phyloP scores from a whole-genome alignment of 2,797 vertebrate species.

The Notolepis coatsorum region DNA sequence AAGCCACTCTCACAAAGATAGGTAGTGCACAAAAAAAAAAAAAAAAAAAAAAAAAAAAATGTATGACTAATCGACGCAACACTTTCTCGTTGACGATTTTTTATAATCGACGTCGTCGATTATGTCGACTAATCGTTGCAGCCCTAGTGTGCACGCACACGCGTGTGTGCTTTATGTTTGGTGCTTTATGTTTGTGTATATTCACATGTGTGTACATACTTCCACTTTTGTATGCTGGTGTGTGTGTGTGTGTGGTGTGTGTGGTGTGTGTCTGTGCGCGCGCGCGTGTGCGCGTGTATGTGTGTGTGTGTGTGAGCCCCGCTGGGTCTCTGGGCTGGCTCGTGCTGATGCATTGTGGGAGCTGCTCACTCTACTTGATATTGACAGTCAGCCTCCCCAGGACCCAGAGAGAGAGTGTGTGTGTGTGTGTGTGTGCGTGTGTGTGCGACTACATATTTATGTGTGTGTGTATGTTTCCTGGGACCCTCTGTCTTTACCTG shows the following conservation, averaged over 20 bases:
- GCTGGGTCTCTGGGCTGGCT: constrained; percentile 69
- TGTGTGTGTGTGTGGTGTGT: neutral
- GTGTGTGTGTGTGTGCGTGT: constrained; percentile 24
- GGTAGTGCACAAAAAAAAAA: too few species aligned
- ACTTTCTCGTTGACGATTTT: too few species aligned
- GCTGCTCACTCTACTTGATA: constrained; percentile 78
- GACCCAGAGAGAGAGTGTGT: constrained; percentile 48
- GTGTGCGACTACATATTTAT: constrained; percentile 22
- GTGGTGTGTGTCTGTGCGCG: constrained; percentile 16
- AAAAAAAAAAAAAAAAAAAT: too few species aligned
- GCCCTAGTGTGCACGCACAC: neutral
- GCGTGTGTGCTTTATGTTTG: constrained; percentile 11
- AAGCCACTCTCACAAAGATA: too few species aligned
- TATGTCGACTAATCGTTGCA: too few species aligned
- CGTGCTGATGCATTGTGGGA: constrained; percentile 78
- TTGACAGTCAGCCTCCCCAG: constrained; percentile 78
- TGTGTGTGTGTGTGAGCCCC: constrained; percentile 54
- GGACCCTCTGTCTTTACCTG: constrained; percentile 76
- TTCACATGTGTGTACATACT: constrained; percentile 30
- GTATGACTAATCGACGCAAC: too few species aligned
- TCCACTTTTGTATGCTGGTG: constrained; percentile 52
- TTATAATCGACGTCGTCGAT: too few species aligned
- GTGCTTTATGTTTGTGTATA: constrained; percentile 32
- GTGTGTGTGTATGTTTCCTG: constrained; percentile 63
- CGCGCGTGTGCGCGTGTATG: neutral